Conservation (phyloP, 2,113 vertebrate genomes). For the Larimichthys polyactis region DNA sequence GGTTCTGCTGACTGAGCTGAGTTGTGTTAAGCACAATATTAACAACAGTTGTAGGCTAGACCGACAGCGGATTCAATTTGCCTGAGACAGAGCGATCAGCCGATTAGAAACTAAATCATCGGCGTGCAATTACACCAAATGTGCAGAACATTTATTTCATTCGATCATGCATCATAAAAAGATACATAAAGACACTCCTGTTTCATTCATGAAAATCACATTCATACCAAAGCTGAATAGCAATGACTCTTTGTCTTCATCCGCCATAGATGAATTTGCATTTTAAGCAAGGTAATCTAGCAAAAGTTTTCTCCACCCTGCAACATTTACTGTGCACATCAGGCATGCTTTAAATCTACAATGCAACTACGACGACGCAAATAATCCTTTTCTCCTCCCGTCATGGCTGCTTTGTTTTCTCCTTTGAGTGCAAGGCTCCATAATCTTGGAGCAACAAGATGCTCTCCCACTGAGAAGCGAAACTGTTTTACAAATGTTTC, state of each 20-base stretch:
- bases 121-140: neutral
- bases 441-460: constrained; percentile 64
- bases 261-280: neutral
- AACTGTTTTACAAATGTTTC: constrained; percentile 60
- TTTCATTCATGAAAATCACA: neutral
- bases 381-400: constrained; percentile 4
- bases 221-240: neutral
- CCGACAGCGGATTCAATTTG: neutral
- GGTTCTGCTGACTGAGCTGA: neutral
- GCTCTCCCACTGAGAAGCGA: constrained; percentile 67
- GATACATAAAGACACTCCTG: neutral
- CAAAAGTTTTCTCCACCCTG: neutral
- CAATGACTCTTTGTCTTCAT: neutral
- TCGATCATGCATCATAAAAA: neutral
- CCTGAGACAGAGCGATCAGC: neutral
- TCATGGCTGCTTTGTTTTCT: constrained; percentile 19
- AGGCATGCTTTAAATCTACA: neutral
- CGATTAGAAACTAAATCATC: neutral
- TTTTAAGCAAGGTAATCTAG: neutral
- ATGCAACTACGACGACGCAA: neutral
- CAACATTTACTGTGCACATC: constrained; percentile 5
- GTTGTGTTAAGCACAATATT: neutral
- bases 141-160: neutral
- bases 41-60: neutral
- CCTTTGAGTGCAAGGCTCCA: constrained; percentile 42